Conservation (phyloP, 2,797 vertebrate species). For the Rhinogobio ventralis region DNA sequence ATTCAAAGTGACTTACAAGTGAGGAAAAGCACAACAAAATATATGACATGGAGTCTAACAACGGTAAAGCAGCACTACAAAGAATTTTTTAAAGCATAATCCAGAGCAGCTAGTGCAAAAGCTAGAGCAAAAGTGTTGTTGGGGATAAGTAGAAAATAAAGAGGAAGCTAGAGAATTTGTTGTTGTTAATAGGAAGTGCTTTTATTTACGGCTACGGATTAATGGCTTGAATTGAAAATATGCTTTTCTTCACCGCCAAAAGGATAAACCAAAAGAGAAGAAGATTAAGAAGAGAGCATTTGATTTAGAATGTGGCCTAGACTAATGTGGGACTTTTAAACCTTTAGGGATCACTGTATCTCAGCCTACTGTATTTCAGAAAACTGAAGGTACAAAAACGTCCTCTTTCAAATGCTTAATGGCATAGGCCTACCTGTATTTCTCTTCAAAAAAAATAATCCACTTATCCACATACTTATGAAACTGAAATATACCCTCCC, state of each 20-base stretch:
- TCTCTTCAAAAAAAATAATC: background rate
- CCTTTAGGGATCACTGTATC: background rate
- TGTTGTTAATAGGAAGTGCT: background rate
- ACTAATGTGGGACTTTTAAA: conserved; percentile 13
- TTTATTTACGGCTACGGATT: background rate
- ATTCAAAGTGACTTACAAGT: background rate
- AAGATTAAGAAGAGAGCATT: conserved; percentile 16
- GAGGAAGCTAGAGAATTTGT: background rate
- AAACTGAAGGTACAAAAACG: background rate
- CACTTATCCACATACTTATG: background rate
- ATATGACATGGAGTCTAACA: background rate
- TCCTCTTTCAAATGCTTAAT: conserved; percentile 2
- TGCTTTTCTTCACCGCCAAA: conserved; percentile 10
- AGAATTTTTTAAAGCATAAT: background rate
- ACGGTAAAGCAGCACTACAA: background rate
- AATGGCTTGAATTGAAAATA: conserved; percentile 2
- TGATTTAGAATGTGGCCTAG: conserved; percentile 46
- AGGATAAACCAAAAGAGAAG: background rate
- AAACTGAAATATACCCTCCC: background rate
- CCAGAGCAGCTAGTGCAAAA: background rate
- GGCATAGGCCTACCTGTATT: background rate
- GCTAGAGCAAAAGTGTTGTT: background rate
- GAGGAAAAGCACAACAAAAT: background rate
- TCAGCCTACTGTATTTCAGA: background rate
- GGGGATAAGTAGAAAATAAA: conserved; percentile 4